phyloP scores from a whole-genome alignment of 2,888 invertebrate genomes.

The Ganaspis brasiliensis region DNA sequence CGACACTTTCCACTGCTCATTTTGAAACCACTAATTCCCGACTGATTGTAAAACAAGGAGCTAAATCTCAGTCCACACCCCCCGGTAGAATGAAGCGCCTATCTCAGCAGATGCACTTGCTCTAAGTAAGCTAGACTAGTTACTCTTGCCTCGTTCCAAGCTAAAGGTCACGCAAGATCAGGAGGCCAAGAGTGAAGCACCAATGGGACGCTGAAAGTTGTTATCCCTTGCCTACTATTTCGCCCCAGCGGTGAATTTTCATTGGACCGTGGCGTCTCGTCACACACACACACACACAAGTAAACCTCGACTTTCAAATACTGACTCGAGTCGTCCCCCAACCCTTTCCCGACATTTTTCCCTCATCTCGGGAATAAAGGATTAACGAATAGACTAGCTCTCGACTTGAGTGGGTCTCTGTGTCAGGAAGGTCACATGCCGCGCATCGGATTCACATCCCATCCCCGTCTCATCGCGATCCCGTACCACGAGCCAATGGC shows the following conservation, averaged over 20 bases:
- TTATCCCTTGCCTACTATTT: slow-evolving; percentile 30
- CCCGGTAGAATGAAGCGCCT: background rate
- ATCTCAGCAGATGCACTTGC: slow-evolving; percentile 43
- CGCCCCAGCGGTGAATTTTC: slow-evolving; percentile 8
- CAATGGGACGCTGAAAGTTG: slow-evolving; percentile 58
- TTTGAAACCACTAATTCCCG: background rate
- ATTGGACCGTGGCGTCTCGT: slow-evolving; percentile 7
- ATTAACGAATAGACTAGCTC: slow-evolving; percentile 47
- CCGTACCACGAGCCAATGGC: slow-evolving; percentile 56
- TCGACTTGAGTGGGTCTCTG: slow-evolving; percentile 78
- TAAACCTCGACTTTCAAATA: slow-evolving; percentile 7
- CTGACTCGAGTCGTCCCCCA: background rate
- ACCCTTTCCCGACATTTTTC: slow-evolving; percentile 7
- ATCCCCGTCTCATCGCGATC: slow-evolving; percentile 54
- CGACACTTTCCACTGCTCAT: background rate
- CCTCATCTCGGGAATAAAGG: slow-evolving; percentile 18
- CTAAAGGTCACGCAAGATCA: slow-evolving; percentile 73
- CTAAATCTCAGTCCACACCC: slow-evolving; percentile 3
- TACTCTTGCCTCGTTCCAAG: slow-evolving; percentile 64
- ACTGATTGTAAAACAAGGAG: slow-evolving; percentile 9
- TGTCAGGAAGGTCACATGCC: slow-evolving; percentile 79
- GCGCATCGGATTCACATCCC: slow-evolving; percentile 57
- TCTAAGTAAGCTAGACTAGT: slow-evolving; percentile 66
- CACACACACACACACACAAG: background rate
- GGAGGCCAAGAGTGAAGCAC: slow-evolving; percentile 71